phyloP scores from a whole-genome alignment of 2,797 vertebrate genomes.

The Propithecus perrieri region DNA sequence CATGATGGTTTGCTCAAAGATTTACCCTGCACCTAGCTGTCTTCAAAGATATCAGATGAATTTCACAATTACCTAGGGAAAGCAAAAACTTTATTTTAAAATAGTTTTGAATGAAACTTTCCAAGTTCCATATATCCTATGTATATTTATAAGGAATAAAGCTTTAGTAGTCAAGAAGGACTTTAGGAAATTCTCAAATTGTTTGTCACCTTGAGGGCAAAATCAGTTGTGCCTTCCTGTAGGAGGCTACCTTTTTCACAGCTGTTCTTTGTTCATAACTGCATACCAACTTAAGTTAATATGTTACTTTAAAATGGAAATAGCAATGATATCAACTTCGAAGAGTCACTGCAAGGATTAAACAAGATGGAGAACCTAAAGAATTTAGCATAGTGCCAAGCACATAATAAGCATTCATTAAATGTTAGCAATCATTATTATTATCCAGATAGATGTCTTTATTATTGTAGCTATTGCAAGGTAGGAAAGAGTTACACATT shows the following conservation, averaged over 20 bases:
- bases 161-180: background rate
- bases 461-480: background rate
- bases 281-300: background rate
- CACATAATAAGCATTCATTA: background rate
- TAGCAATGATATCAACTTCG: background rate
- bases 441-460: background rate
- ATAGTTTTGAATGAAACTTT: slow-evolving; percentile 28
- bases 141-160: background rate
- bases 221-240: background rate
- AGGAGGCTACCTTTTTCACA: background rate
- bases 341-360: background rate
- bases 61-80: background rate
- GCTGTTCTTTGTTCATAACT: background rate
- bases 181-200: background rate
- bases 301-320: background rate
- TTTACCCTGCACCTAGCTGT: background rate
- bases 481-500: background rate
- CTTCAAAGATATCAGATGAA: background rate
- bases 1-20: background rate
- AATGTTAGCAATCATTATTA: background rate
- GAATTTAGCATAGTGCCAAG: background rate
- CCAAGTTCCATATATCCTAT: background rate
- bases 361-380: background rate
- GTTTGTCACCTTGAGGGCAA: background rate
- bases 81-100: background rate